These are phyloP conservation scores for Ondatra zibethicus DNA, from an alignment of 2,113 vertebrate genomes.

Conservation along the genomic window DNA sequence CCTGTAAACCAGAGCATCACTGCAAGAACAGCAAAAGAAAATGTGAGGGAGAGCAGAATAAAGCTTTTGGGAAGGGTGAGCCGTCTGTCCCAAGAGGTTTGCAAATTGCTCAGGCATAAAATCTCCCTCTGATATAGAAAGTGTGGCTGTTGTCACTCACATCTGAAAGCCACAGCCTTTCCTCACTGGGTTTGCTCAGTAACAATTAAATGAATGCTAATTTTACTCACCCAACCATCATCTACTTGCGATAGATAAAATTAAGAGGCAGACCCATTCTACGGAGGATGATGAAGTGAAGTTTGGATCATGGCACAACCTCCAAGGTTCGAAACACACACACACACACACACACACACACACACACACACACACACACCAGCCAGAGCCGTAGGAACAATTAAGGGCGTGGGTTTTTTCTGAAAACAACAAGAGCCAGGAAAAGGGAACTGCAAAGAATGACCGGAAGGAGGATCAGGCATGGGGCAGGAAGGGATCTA, in stretches of 20 bases:
- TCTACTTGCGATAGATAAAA: background rate
- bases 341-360: background rate
- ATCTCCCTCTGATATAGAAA: background rate
- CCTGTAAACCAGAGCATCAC: no score
- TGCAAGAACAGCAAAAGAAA: background rate
- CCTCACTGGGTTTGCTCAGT: background rate
- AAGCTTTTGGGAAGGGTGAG: background rate
- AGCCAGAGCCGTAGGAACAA: background rate
- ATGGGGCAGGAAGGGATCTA: fast-evolving
- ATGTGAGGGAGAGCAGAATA: fast-evolving
- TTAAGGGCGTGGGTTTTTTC: background rate
- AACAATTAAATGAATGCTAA: background rate
- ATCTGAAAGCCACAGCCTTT: background rate
- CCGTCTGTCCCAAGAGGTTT: background rate
- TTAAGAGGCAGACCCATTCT: background rate
- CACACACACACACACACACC: background rate
- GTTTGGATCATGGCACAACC: background rate
- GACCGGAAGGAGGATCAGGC: background rate
- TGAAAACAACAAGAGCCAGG: background rate
- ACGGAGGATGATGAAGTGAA: background rate
- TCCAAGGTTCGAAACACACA: background rate
- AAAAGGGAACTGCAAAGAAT: background rate
- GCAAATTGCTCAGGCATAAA: background rate
- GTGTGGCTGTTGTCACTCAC: background rate
- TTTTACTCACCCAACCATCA: background rate